phyloP scores from a whole-genome alignment of 2,888 invertebrate species.

The Ryuthela nishihirai region DNA sequence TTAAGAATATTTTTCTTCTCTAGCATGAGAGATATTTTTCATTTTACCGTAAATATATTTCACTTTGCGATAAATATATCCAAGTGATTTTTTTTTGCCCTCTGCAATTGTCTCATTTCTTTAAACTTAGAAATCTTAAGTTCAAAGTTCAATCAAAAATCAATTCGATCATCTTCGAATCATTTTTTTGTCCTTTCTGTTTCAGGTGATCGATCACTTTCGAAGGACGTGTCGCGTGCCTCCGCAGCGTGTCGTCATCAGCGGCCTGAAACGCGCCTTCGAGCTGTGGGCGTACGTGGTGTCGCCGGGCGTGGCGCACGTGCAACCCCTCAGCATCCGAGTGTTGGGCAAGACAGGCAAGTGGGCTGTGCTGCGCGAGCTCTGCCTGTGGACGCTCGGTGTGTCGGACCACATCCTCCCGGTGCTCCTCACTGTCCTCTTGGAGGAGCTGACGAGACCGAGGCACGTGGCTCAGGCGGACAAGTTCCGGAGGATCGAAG shows the following conservation, averaged over 20 bases:
- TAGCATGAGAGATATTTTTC: too few species aligned
- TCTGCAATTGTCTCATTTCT: too few species aligned
- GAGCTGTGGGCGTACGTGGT: conserved; percentile 25
- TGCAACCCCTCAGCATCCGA: conserved; percentile 13
- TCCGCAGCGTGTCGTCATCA: conserved; percentile 22
- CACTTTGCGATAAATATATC: too few species aligned
- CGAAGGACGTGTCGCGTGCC: conserved; percentile 26
- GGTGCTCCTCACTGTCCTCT: conserved; percentile 4
- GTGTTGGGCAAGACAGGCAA: conserved; percentile 19
- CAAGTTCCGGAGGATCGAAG: conserved; percentile 14
- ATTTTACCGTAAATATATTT: too few species aligned
- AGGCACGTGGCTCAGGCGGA: conserved; percentile 22
- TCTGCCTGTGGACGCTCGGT: conserved; percentile 11
- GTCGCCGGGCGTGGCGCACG: conserved; percentile 15
- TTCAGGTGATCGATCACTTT: conserved; percentile 55
- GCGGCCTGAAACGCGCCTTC: conserved; percentile 26
- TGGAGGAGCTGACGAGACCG: conserved; percentile 19
- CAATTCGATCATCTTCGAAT: too few species aligned
- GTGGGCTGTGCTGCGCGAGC: conserved; percentile 20
- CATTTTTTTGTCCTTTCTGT: background rate
- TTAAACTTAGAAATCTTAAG: background rate
- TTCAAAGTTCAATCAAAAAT: too few species aligned
- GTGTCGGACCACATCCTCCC: conserved; percentile 23
- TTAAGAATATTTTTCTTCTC: too few species aligned
- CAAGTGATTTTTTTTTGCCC: too few species aligned